phyloP scores from a whole-genome alignment of 2,797 vertebrate genomes.

The Girardinus metallicus region DNA sequence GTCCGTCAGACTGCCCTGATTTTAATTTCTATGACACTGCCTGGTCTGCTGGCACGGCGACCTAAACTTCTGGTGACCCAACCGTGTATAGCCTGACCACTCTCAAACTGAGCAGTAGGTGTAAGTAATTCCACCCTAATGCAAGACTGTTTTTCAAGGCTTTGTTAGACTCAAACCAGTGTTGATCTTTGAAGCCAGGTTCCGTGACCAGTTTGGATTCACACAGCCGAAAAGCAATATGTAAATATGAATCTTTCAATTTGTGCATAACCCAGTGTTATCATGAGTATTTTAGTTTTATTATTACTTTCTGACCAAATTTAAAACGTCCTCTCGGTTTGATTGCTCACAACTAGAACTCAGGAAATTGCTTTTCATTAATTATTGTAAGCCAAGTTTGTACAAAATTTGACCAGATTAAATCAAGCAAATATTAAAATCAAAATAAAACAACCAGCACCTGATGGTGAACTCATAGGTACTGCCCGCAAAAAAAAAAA shows the following conservation, averaged over 20 bases:
- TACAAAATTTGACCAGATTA: conserved; percentile 22
- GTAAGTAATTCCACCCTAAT: background rate
- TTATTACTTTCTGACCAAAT: background rate
- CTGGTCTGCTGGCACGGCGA: background rate
- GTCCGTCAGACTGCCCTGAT: background rate
- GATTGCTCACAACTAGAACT: conserved; percentile 33
- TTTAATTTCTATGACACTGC: background rate
- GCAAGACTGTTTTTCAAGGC: background rate
- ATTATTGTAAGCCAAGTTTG: conserved; percentile 3
- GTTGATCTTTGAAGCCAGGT: background rate
- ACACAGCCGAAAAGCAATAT: conserved; percentile 13
- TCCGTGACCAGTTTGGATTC: background rate
- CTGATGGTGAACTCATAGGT: too few relatives aligned
- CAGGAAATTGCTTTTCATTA: conserved; percentile 44
- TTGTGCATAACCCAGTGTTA: conserved; percentile 5
- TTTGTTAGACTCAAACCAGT: background rate
- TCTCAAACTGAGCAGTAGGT: background rate
- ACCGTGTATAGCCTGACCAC: background rate
- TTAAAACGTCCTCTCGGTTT: background rate
- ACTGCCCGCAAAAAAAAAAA: background rate
- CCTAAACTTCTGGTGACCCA: background rate
- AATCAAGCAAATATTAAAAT: conserved; percentile 6
- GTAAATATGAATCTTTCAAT: background rate
- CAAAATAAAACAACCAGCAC: background rate
- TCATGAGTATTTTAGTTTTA: background rate